Conservation (phyloP, 2,797 vertebrate species). For the Phoxinus dragarum region DNA sequence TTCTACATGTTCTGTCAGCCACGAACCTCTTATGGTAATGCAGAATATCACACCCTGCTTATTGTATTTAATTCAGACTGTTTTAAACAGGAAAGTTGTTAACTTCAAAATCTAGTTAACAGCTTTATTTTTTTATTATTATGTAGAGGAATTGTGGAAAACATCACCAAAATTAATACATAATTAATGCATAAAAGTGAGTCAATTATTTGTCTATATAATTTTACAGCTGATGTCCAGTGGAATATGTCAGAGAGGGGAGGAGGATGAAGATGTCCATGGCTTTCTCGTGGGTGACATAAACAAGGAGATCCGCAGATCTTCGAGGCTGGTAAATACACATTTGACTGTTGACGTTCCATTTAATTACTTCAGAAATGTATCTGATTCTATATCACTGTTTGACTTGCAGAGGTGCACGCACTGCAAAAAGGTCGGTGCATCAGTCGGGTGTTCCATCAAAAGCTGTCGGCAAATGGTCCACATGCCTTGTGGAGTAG, state of each 20-base stretch:
- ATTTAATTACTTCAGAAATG: not conserved
- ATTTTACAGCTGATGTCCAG: constrained; percentile 88
- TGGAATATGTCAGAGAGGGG: constrained; percentile 93
- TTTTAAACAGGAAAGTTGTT: not conserved
- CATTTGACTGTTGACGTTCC: not conserved
- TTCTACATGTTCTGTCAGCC: not conserved
- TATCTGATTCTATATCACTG: not conserved
- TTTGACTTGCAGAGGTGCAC: constrained; percentile 80
- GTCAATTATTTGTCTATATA: not conserved
- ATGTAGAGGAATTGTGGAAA: not conserved
- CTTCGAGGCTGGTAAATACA: constrained; percentile 85
- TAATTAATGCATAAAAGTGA: not conserved
- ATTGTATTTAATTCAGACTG: not conserved
- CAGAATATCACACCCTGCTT: not conserved
- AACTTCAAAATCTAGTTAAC: not conserved
- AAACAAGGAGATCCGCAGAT: constrained; percentile 85
- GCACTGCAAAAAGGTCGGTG: constrained; percentile 87
- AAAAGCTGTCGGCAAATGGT: constrained; percentile 86
- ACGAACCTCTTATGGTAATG: not conserved
- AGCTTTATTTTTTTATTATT: not conserved
- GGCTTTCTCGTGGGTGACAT: constrained; percentile 93
- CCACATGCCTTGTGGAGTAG: constrained; percentile 90
- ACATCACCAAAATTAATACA: not conserved
- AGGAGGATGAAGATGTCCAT: constrained; percentile 88
- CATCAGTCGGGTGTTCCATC: constrained; percentile 89